Conservation (phyloP, 2,888 invertebrate species). For the Mactromeris polynyma region DNA sequence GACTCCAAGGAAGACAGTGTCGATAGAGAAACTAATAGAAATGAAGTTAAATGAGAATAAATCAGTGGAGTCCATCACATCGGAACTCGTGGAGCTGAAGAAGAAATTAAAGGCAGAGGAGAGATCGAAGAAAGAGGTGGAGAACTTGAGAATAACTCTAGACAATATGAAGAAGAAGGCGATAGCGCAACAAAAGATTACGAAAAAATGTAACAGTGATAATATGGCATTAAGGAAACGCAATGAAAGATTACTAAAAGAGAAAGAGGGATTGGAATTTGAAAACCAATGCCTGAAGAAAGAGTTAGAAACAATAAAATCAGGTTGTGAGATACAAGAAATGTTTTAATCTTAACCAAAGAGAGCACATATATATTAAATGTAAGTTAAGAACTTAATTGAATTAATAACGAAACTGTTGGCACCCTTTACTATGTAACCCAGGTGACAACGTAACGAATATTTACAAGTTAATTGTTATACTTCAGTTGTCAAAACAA, state of each 20-base stretch:
- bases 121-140: conserved; percentile 13
- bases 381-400: too few relatives aligned
- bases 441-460: too few relatives aligned
- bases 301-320: conserved; percentile 9
- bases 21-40: conserved; percentile 18
- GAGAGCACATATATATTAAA: too few relatives aligned
- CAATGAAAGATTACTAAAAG: conserved; percentile 4
- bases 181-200: not conserved
- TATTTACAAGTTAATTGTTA: too few relatives aligned
- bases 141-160: not conserved
- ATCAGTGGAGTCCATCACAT: not conserved
- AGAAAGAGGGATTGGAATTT: not conserved
- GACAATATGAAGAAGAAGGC: conserved; percentile 20
- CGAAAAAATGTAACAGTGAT: not conserved
- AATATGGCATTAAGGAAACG: not conserved
- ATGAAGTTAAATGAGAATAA: conserved; percentile 17
- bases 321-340: conserved; percentile 23
- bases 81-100: not conserved
- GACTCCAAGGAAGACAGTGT: not conserved
- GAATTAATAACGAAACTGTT: too few relatives aligned
- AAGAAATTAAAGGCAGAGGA: conserved; percentile 16
- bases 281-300: conserved; percentile 13
- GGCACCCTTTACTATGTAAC: too few relatives aligned
- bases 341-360: not conserved
- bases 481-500: too few relatives aligned